These are phyloP conservation scores for Taurulus bubalis DNA, from an alignment of 2,113 vertebrate species.

Conservation along the genomic window DNA sequence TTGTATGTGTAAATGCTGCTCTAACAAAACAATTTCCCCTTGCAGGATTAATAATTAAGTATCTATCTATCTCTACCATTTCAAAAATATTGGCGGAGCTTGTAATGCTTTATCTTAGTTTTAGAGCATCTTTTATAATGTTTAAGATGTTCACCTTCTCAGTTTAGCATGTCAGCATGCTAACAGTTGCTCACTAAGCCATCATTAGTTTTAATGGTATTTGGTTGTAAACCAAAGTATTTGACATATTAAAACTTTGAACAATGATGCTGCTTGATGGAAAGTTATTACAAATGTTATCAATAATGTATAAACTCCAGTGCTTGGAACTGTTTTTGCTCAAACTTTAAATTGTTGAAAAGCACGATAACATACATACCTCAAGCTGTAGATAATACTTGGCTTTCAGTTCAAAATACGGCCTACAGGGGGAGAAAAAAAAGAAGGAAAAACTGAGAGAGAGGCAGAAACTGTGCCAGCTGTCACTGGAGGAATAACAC, in stretches of 20 bases:
- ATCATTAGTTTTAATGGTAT: neutral
- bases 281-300: neutral
- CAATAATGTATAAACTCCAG: neutral
- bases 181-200: neutral
- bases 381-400: constrained; percentile 97
- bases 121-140: neutral
- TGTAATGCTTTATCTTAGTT: too few relatives aligned
- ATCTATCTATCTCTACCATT: too few relatives aligned
- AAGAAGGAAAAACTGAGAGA: constrained; percentile 40
- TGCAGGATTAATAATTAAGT: too few relatives aligned
- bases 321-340: neutral
- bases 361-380: constrained; percentile 79
- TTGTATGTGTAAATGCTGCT: too few relatives aligned
- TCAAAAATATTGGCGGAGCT: neutral
- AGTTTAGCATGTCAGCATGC: neutral
- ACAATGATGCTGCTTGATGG: neutral
- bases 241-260: neutral
- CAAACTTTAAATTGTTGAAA: neutral
- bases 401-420: constrained; percentile 97
- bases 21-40: too few relatives aligned
- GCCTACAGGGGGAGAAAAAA: constrained; percentile 84
- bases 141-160: neutral
- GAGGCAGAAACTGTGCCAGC: constrained; percentile 1
- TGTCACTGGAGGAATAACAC: constrained; percentile 67
- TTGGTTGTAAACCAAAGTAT: neutral